phyloP scores from a whole-genome alignment of 1,140 invertebrate genomes.

The Apolygus lucorum region DNA sequence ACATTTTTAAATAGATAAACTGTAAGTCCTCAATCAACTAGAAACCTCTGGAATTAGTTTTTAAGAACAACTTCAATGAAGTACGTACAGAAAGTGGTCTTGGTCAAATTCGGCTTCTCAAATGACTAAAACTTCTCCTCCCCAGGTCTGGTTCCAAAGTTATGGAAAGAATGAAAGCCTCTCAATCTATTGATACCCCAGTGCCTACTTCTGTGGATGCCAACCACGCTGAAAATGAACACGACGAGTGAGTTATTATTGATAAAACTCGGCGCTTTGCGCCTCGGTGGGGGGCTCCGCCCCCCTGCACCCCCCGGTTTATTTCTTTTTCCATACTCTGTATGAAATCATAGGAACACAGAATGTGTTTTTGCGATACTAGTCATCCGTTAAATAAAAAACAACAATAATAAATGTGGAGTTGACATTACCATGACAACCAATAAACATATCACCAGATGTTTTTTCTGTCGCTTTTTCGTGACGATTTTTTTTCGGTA shows the following conservation, averaged over 20 bases:
- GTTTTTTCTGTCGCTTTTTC: too few species aligned
- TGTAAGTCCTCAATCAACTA: not conserved
- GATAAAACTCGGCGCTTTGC: too few species aligned
- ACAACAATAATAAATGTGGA: too few species aligned
- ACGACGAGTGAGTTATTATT: conserved; percentile 21
- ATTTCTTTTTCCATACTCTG: too few species aligned
- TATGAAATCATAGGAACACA: too few species aligned
- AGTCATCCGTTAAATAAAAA: too few species aligned
- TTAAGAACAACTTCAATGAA: not conserved
- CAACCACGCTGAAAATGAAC: conserved; percentile 29
- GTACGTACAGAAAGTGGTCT: not conserved
- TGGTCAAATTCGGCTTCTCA: not conserved
- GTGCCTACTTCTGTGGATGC: conserved; percentile 37
- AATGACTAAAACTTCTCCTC: conserved; percentile 23
- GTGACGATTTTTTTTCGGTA: too few species aligned
- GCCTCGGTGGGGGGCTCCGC: too few species aligned
- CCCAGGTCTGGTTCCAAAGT: conserved; percentile 57
- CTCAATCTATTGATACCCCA: conserved; percentile 49
- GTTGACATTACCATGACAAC: too few species aligned
- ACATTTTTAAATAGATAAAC: not conserved
- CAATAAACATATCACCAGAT: too few species aligned
- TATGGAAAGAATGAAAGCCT: conserved; percentile 53
- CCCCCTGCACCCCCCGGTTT: too few species aligned
- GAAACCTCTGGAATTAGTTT: not conserved
- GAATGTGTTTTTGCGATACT: too few species aligned